phyloP scores from a whole-genome alignment of 1,140 invertebrate species.

The Eciton burchellii region DNA sequence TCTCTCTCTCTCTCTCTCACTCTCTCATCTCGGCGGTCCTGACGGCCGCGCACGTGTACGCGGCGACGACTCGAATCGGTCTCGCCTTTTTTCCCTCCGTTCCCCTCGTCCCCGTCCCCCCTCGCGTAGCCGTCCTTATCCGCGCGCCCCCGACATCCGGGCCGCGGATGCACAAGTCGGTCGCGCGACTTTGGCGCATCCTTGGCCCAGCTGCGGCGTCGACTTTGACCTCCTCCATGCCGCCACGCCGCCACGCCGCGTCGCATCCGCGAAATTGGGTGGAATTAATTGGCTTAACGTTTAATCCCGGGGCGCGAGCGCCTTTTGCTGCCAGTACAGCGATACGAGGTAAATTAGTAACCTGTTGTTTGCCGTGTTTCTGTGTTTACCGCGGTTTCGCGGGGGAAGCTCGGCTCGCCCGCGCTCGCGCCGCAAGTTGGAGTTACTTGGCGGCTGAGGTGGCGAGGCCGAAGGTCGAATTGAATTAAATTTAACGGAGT shows the following conservation, averaged over 20 bases:
- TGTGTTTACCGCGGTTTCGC: conserved; percentile 39
- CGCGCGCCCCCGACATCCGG: not conserved
- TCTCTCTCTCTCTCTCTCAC: not conserved
- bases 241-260: not conserved
- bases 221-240: conserved; percentile 28
- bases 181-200: conserved; percentile 52
- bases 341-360: conserved; percentile 40
- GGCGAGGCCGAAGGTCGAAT: conserved; percentile 37
- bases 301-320: conserved; percentile 13
- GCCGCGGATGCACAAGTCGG: conserved; percentile 35
- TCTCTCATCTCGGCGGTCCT: conserved; percentile 3
- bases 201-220: conserved; percentile 52
- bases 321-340: not conserved
- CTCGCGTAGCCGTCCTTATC: conserved; percentile 2
- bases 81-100: not conserved
- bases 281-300: conserved; percentile 44
- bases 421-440: conserved; percentile 20
- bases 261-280: conserved; percentile 31
- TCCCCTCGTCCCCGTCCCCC: not conserved
- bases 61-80: not conserved
- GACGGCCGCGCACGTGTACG: not conserved
- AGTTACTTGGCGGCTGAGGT: conserved; percentile 19
- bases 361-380: conserved; percentile 36
- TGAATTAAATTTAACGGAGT: conserved; percentile 51
- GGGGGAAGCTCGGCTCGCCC: conserved; percentile 16